Conservation (phyloP, 2,888 invertebrate genomes). For the Lapara coniferarum region DNA sequence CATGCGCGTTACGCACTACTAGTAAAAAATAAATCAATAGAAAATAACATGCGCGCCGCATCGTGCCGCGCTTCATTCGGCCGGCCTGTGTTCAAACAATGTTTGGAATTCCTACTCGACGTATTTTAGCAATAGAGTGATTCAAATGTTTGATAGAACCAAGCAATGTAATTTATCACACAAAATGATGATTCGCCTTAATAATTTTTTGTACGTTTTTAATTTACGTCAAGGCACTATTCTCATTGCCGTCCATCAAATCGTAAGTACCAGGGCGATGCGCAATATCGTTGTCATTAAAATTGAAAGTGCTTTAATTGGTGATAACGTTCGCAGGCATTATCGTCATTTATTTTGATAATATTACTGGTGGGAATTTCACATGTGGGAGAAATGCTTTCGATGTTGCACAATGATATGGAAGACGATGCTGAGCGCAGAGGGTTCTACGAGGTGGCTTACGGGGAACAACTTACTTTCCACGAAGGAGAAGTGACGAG, state of each 20-base stretch:
- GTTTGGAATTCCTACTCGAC: conserved; percentile 54
- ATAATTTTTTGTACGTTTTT: conserved; percentile 78
- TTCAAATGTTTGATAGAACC: conserved; percentile 74
- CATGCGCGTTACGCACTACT: conserved; percentile 60
- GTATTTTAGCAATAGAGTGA: conserved; percentile 55
- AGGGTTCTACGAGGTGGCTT: conserved; percentile 66
- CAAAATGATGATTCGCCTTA: conserved; percentile 75
- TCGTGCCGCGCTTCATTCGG: conserved; percentile 35
- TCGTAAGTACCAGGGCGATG: conserved; percentile 64
- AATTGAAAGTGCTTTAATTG: not conserved
- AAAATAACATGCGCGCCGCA: conserved; percentile 65
- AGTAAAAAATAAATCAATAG: conserved; percentile 66
- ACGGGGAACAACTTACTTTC: conserved; percentile 63
- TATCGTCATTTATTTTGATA: conserved; percentile 76
- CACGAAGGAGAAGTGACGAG: conserved; percentile 72
- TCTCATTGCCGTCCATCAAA: conserved; percentile 82
- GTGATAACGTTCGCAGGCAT: conserved; percentile 57
- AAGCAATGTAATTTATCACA: conserved; percentile 72
- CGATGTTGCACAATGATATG: conserved; percentile 79
- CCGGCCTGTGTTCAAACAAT: conserved; percentile 60
- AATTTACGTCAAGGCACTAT: conserved; percentile 81
- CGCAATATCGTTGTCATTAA: conserved; percentile 6
- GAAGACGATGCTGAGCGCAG: conserved; percentile 77
- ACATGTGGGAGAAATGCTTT: conserved; percentile 76
- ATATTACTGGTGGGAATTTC: conserved; percentile 77